Base-by-base conservation (phyloP, 2,113 vertebrate species). In the Tiliqua scincoides region DNA sequence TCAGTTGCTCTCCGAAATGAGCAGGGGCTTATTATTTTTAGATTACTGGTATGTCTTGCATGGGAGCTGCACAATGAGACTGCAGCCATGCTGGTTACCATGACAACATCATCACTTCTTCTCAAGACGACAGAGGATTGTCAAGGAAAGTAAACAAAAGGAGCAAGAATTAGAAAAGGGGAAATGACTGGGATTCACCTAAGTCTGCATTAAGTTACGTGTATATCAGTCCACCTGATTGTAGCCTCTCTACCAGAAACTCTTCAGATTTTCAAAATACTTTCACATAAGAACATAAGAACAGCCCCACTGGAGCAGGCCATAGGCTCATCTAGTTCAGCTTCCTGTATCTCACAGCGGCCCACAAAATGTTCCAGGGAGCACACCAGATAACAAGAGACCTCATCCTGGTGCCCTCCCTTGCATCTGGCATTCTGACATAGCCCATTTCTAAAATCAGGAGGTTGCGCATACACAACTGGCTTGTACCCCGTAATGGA, bases 61-160 rank as follows among this genome's bases (percentile, higher is more conserved):
- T 37, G 0, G 82, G 84, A 89, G 86, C 85, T 81, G 86, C 73
- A 84, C 20, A 90, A 85, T 8, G 18, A 93, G 54, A 90, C 75
- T 48, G 90, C 90, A 43, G n/a, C 92, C 84, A 54, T 80, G 79
- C 90, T 0, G 40, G 95, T 95, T 95, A 92, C 94, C 93, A 95
- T 95, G 94, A 87, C 61, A 0, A 95, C 94, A 88, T 93, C 93
- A 94, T 91, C 90, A 84, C 93, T 93, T 88, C 83, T 89, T 90
- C 77, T 25, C 0, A 84, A 92, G 94, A 94, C 91, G 92, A 88
- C 92, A 93, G 90, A 0, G 92, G 92, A 93, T 91, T 93, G 93
- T 91, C 81, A 90, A 80, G 89, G 84, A 84, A 70, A 93, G 93
- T 87, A 91, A 91, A 85, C 43, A 91, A 94, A 92, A 1, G 0